Evolutionary conservation across 2,113 vertebrate species (phyloP).

Genomic region (Heterochromis multidens): DNA sequence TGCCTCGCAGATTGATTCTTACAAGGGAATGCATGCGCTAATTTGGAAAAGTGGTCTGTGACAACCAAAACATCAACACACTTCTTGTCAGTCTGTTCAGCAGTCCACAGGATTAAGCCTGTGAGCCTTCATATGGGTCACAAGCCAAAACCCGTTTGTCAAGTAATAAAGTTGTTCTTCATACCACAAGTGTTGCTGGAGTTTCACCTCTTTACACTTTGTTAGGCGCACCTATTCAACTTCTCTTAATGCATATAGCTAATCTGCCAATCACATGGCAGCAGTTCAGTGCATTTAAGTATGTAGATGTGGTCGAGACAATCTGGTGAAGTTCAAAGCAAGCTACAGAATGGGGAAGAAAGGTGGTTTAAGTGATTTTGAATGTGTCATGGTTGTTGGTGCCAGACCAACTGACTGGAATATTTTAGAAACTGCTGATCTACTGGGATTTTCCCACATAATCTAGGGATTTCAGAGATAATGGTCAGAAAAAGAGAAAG

Average conservation of each 20-base stretch:
- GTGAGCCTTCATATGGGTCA: not conserved
- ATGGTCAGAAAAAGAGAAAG: not conserved
- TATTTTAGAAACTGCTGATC: not conserved
- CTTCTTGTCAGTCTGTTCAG: not conserved
- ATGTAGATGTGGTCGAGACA: not conserved
- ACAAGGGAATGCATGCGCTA: not conserved
- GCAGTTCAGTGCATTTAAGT: too few species aligned
- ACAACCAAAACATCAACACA: not conserved
- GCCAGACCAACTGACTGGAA: not conserved
- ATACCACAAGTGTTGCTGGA: not conserved
- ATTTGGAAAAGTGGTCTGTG: not conserved
- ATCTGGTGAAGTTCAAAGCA: accelerated
- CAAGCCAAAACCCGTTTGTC: not conserved
- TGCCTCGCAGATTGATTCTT: not conserved
- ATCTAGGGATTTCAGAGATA: not conserved
- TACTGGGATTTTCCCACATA: accelerated
- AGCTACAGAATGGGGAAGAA: not conserved
- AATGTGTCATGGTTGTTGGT: not conserved
- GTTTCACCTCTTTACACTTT: not conserved
- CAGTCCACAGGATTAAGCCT: too few species aligned
- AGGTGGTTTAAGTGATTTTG: not conserved
- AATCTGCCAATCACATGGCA: not conserved
- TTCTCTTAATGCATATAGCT: not conserved
- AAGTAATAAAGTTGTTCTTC: not conserved
- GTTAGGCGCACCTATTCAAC: not conserved